Evolutionary conservation across 2,113 vertebrate genomes (phyloP).

Genomic region (Peromyscus leucopus): DNA sequence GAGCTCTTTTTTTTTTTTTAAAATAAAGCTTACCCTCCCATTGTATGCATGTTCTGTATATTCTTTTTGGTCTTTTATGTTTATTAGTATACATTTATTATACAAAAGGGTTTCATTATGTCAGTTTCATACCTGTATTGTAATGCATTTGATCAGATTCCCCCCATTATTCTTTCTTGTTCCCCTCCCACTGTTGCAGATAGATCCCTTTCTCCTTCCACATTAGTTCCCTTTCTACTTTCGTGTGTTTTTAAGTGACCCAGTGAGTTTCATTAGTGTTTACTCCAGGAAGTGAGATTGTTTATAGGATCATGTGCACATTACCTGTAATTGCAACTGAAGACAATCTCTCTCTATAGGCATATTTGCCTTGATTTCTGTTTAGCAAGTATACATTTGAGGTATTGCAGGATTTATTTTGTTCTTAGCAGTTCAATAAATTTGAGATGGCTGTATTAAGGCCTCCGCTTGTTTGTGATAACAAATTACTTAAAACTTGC

Average conservation of each 20-base stretch:
- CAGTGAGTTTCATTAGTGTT: background rate
- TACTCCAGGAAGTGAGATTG: background rate
- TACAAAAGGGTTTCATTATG: background rate
- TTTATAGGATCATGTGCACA: background rate
- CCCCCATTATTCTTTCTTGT: background rate
- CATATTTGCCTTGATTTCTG: conserved; percentile 38
- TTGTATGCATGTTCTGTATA: background rate
- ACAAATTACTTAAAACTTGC: conserved; percentile 52
- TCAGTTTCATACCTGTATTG: background rate
- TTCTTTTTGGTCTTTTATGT: background rate
- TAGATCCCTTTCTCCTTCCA: background rate
- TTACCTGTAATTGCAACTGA: background rate
- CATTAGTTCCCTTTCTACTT: background rate
- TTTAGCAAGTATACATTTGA: conserved; percentile 17
- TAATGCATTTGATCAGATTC: background rate
- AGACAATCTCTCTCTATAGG: background rate
- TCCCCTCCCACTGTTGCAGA: background rate
- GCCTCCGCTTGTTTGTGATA: conserved; percentile 40
- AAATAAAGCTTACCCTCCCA: background rate
- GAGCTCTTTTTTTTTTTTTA: background rate
- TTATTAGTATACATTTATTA: background rate
- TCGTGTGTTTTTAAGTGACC: background rate
- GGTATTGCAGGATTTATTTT: conserved; percentile 13
- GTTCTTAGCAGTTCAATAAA: conserved; percentile 4
- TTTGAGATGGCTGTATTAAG: conserved; percentile 22